Evolutionary conservation across 2,797 vertebrate genomes (phyloP).

Genomic region (Petrocephalus sullivani): DNA sequence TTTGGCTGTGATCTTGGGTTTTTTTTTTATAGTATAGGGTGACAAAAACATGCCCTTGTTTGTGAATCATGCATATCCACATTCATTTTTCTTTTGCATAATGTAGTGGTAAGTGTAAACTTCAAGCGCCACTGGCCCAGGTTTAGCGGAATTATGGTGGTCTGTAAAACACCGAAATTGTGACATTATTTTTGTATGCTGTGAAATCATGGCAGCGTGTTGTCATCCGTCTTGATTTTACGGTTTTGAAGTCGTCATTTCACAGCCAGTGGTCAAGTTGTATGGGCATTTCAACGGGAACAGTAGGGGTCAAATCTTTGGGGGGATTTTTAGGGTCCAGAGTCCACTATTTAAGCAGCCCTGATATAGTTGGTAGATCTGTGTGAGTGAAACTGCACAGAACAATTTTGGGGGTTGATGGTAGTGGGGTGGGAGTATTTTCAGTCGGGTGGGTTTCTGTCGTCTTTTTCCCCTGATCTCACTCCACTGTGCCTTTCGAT

Average conservation of each 20-base stretch:
- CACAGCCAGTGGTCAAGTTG: not conserved
- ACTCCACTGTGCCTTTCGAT: not conserved
- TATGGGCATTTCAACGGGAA: not conserved
- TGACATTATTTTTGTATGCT: not conserved
- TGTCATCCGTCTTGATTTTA: not conserved
- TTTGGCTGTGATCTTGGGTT: not conserved
- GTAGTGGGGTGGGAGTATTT: not conserved
- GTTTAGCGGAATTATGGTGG: not conserved
- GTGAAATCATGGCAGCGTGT: not conserved
- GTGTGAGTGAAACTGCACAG: not conserved
- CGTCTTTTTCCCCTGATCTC: no score
- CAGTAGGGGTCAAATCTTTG: not conserved
- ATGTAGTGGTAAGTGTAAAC: no score
- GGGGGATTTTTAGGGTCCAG: not conserved
- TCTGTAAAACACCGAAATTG: not conserved
- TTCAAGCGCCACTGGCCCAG: not conserved
- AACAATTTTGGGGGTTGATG: not conserved
- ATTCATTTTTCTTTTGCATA: not conserved
- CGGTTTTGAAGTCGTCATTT: not conserved
- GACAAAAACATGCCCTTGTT: not conserved
- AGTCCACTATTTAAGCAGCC: not conserved
- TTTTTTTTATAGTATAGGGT: not conserved
- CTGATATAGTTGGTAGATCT: not conserved
- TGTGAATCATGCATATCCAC: not conserved
- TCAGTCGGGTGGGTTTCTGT: no score